Base-by-base conservation (phyloP, 2,113 vertebrate species). In the Lampris megalopsis region DNA sequence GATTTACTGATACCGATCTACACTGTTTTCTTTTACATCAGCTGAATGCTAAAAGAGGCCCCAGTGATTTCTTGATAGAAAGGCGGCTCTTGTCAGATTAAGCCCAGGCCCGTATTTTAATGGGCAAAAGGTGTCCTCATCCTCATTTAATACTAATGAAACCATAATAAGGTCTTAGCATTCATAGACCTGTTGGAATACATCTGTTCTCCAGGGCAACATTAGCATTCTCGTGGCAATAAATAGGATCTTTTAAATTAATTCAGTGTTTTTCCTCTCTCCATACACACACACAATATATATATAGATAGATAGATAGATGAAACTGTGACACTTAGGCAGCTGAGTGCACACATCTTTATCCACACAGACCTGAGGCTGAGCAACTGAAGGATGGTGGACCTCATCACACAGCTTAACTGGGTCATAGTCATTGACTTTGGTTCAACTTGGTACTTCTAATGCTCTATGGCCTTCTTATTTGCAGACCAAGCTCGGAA, bases 341-440 rank as follows among this genome's bases (percentile, higher is more conserved):
- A 1, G 0, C 9, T 37, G 75, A 71, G 43, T 38, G 36, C 56
- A 67, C 71, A 70, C 63, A 45, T 43, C 8, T 38, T 24, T 6
- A 24, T 24, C 24, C 24, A 54, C 48, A 54, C 36, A 36, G 47
- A 43, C 62, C 37, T 65, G 9, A 9, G 10, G 59, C 60, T 8
- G 47, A n/a, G 45, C 60, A 24, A 50, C 11, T 47, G 5, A 38
- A 24, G 5, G 7, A 9, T 8, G 4, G 10, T 47, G 24, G 50
- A 41, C 59, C 58, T 56, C 5, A 7, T 45, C 43, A 45, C 43
- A 45, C 7, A 45, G 43, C 43, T 7, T 5, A 4, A 45, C 7
- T n/a, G 9, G 13, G 73, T 68, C 37, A 62, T 61, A 59, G n/a
- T 47, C 63, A 68, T 40, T 58, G 61, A 50, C 75, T 73, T 56